Evolutionary conservation across 2,113 vertebrate species (phyloP), one percentile per base, ranked within the genome.

Genomic region (Halichoerus grypus): DNA sequence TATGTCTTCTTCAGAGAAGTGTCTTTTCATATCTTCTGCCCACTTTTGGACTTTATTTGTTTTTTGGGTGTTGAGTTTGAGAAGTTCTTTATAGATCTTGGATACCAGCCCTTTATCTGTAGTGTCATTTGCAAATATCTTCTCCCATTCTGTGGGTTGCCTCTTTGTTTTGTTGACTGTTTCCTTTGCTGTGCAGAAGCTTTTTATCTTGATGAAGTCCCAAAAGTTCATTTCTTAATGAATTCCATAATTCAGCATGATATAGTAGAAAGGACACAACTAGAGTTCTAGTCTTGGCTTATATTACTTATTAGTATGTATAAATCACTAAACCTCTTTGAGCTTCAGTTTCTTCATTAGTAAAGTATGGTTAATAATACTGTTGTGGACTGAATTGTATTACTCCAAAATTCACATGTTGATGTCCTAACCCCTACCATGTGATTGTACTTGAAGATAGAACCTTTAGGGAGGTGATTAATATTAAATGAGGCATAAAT

Each of bases 401-500:
- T 28, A 15, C 39, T 46, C 15, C 57, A n/a, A 82, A 94, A 82
- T 80, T 91, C 13, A 19, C 55, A 77, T 63, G 4, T 82, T 88
- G 71, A 83, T 59, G 3, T 67, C 18, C 18, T 61, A 88, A 36
- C 3, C 18, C 9, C 12, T 51, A 77, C 74, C 49, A 55, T 92
- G n/a, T 88, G 39, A 80, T 18, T 94, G 0, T 72, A 85, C 87
- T 95, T 89, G 28, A 28, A 97, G 67, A 94, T 36, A 87, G 15
- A 3, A 2, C 19, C 4, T 71, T 92, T 74, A 33, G 2, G 36
- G 33, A 87, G 2, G 24, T 49, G 71, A 79, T 91, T 71, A 91
- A 67, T 5, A 21, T 81, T 84, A 88, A 96, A 85, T 81, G 87
- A 87, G 1, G 53, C 19, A 74, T 93, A 88, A 91, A 77, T 82